Base-by-base conservation (phyloP, 2,113 vertebrate genomes). In the Leptobrachium leishanense region DNA sequence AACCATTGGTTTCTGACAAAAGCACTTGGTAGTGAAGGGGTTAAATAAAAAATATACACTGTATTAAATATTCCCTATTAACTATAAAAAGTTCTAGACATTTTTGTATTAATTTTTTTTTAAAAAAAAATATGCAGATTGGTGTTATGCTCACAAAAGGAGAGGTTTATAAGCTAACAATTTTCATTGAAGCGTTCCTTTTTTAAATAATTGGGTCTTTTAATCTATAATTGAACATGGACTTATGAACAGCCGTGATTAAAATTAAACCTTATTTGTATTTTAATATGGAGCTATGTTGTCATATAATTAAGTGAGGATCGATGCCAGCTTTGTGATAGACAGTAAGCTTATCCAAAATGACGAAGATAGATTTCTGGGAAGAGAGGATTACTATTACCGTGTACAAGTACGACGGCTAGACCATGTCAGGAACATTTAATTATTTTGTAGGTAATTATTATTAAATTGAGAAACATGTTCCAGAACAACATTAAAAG, bases 401-500 rank as follows among this genome's bases (percentile, higher is more conserved):
- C 90, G 43, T 91, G 91, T 93, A 90, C 90, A 91, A 91, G 88
- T 88, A 90, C 88, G 88, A 88, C 85, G 88, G 89, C 85, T 85
- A 88, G 84, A 88, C 91, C 89, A 90, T 90, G 90, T 90, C 91
- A 90, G 88, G 90, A 92, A 89, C 90, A 91, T 92, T 94, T 93
- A 94, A 96, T 96, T 95, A 95, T 94, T 95, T 89, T 93, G 89
- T 90, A 90, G 91, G 90, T 94, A 95, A 95, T 96, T 94, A 95
- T 93, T 94, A 90, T 93, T 94, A 90, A 93, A 91, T 93, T 89
- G 86, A 91, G 84, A 83, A 84, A 82, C 85, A 86, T 84, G 85
- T 88, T 90, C 86, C 82, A 87, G 81, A 87, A 83, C 72, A 85
- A 79, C 83, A 87, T 87, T 82, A 85, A 81, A 85, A 82, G 57